Evolutionary conservation across 2,797 vertebrate species (phyloP).

Genomic region (Melanotaenia pygmaea): DNA sequence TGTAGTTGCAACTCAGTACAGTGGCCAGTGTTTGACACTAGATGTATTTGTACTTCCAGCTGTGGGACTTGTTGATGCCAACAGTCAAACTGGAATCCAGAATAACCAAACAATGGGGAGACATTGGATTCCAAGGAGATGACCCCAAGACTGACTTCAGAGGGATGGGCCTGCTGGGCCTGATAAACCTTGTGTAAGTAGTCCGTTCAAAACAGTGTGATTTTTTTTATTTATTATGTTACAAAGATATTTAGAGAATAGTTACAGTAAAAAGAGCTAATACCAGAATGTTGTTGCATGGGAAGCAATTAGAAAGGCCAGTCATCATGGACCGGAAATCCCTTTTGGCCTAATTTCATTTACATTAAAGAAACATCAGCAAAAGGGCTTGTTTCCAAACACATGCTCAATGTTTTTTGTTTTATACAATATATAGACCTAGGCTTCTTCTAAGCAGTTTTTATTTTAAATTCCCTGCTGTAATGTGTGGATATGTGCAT

Average conservation of each 20-base stretch:
- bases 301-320: not conserved
- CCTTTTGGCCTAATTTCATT: not conserved
- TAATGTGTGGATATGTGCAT: too few relatives aligned
- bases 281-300: not conserved
- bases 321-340: not conserved
- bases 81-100: slow-evolving; percentile 88
- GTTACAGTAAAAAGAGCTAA: too few relatives aligned
- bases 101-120: slow-evolving; percentile 96
- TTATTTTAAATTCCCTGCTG: too few relatives aligned
- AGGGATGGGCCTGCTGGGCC: slow-evolving; percentile 97
- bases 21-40: not conserved
- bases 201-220: not conserved
- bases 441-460: too few relatives aligned
- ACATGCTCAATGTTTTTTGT: not conserved
- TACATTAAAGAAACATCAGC: not conserved
- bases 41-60: slow-evolving; percentile 75
- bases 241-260: too few relatives aligned
- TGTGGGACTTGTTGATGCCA: slow-evolving; percentile 96
- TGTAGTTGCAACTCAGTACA: not conserved
- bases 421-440: not conserved
- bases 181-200: slow-evolving; percentile 95
- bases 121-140: slow-evolving; percentile 98
- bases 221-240: not conserved
- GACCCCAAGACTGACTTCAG: slow-evolving; percentile 99
- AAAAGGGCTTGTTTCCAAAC: not conserved